These are phyloP conservation scores for Ormyrus rosae DNA, from an alignment of 2,888 invertebrate genomes.

Conservation along the genomic window DNA sequence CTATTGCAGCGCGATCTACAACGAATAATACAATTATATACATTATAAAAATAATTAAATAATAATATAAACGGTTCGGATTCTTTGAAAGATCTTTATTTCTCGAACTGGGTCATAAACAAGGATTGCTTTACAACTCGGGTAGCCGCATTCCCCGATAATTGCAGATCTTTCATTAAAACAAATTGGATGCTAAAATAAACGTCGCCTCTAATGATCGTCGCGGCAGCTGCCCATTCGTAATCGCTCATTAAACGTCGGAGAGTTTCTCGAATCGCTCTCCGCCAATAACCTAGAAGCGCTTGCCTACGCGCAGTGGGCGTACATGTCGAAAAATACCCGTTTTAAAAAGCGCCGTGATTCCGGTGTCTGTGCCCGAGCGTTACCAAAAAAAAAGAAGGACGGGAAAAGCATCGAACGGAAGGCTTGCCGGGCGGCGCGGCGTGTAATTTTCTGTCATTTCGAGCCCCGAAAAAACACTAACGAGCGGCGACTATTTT, in stretches of 20 bases:
- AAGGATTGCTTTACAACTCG: neutral
- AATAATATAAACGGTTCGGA: too few relatives aligned
- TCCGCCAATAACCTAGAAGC: conserved; percentile 6
- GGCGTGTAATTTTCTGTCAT: conserved; percentile 53
- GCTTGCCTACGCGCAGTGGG: conserved; percentile 6
- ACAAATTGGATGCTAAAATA: conserved; percentile 37
- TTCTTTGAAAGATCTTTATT: too few relatives aligned
- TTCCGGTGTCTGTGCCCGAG: conserved; percentile 31
- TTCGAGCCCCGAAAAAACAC: conserved; percentile 18
- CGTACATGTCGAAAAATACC: conserved; percentile 44
- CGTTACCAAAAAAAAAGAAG: conserved; percentile 8
- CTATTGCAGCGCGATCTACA: too few relatives aligned
- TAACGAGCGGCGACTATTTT: conserved; percentile 38
- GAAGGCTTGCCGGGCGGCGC: conserved; percentile 20
- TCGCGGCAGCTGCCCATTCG: conserved; percentile 28
- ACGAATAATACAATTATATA: too few relatives aligned
- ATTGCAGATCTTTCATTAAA: conserved; percentile 4
- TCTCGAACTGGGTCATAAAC: too few relatives aligned
- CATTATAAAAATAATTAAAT: too few relatives aligned
- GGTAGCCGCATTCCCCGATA: neutral
- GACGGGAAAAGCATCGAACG: conserved; percentile 28
- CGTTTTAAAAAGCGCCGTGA: conserved; percentile 45
- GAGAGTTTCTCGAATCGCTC: conserved; percentile 39
- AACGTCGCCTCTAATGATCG: conserved; percentile 16
- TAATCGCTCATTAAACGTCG: conserved; percentile 40